Percentiles rank a stretch among this genome's conserved stretches.
Evolutionary conservation across 2,797 vertebrate genomes (phyloP).

Genomic region (Melanotaenia boesemani): DNA sequence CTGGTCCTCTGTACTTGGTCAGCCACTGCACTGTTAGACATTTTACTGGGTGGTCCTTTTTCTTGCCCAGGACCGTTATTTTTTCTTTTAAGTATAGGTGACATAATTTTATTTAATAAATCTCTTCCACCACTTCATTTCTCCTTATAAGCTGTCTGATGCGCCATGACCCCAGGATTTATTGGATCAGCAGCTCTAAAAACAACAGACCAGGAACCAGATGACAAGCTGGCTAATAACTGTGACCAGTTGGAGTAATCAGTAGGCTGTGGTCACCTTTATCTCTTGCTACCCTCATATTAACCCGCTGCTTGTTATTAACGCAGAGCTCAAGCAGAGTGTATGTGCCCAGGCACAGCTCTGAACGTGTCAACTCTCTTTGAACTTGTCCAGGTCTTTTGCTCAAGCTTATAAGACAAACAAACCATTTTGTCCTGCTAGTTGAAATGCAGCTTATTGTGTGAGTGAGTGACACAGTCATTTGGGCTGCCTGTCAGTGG

Average conservation of each 20-base stretch:
- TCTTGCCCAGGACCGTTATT: not conserved
- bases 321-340: constrained; percentile 35
- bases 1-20: not conserved
- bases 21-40: not conserved
- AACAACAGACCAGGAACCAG: constrained; percentile 50
- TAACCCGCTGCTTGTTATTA: constrained; percentile 79
- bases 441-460: constrained; percentile 41
- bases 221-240: constrained; percentile 77
- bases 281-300: constrained; percentile 65
- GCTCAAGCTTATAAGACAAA: constrained; percentile 43
- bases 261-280: constrained; percentile 69
- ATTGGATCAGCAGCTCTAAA: constrained; percentile 39
- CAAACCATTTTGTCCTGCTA: constrained; percentile 36
- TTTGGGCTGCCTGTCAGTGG: constrained; percentile 33
- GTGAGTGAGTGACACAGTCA: constrained; percentile 10
- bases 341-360: constrained; percentile 14
- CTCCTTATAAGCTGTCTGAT: constrained; percentile 12
- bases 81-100: not conserved
- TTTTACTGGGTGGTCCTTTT: not conserved
- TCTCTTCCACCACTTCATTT: not conserved
- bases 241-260: constrained; percentile 77
- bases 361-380: constrained; percentile 51
- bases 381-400: constrained; percentile 56
- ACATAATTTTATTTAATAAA: constrained; percentile 15
- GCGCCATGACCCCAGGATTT: constrained; percentile 27